Percentiles rank a stretch among this genome's conserved stretches.
Conservation (phyloP, 2,888 invertebrate species). For the Cylloceria caligata region DNA sequence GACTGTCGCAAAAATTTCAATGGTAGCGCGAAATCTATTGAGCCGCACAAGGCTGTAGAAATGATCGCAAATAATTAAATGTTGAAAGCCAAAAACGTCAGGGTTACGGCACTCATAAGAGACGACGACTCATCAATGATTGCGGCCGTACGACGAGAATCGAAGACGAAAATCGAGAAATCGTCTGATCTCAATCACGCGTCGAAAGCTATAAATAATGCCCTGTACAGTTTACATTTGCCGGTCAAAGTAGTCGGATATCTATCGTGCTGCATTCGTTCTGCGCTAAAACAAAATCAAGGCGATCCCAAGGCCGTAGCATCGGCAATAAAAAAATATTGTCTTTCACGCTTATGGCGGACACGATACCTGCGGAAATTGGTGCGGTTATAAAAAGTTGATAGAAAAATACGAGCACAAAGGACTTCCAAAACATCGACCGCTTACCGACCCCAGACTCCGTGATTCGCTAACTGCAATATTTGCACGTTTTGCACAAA, state of each 20-base stretch:
- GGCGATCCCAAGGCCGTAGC: slow-evolving; percentile 40
- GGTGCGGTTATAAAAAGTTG: slow-evolving; percentile 56
- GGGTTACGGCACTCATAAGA: neutral
- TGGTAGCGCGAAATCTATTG: neutral
- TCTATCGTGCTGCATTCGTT: slow-evolving; percentile 68
- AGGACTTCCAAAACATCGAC: slow-evolving; percentile 31
- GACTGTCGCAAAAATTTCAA: neutral
- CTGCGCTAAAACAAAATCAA: slow-evolving; percentile 58
- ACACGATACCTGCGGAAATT: slow-evolving; percentile 67
- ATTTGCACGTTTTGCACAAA: slow-evolving; percentile 32
- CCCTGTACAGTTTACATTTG: slow-evolving; percentile 12
- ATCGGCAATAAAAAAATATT: slow-evolving; percentile 62
- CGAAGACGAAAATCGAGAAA: neutral
- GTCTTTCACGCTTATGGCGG: slow-evolving; percentile 67
- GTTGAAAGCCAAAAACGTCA: neutral
- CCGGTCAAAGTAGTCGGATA: slow-evolving; percentile 55
- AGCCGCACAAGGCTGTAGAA: neutral
- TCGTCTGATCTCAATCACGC: neutral
- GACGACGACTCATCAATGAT: neutral
- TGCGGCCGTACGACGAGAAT: neutral
- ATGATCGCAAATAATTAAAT: neutral
- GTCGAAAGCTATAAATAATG: slow-evolving; percentile 26
- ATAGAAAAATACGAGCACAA: slow-evolving; percentile 27
- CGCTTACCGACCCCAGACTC: neutral
- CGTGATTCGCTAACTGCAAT: neutral